Evolutionary conservation across 2,888 invertebrate species (phyloP).

Genomic region (Hemithea aestivaria): DNA sequence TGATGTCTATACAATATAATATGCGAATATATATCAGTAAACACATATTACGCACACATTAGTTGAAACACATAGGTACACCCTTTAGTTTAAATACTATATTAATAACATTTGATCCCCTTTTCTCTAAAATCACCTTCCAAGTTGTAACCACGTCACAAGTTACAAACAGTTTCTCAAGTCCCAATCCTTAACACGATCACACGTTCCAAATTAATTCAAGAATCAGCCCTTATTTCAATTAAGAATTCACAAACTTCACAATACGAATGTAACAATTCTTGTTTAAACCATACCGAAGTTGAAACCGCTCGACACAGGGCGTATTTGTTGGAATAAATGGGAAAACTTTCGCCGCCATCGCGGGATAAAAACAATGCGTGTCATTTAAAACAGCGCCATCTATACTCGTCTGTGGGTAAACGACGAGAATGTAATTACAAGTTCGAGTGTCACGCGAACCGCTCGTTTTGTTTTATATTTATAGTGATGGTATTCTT

Average conservation of each 20-base stretch:
- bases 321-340: constrained; percentile 47
- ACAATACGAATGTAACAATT: constrained; percentile 26
- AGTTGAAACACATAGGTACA: too few species aligned
- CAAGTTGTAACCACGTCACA: neutral
- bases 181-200: constrained; percentile 7
- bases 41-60: too few species aligned
- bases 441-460: constrained; percentile 40
- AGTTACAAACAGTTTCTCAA: constrained; percentile 3
- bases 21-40: too few species aligned
- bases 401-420: constrained; percentile 34
- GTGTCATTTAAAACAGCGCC: constrained; percentile 37
- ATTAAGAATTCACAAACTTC: constrained; percentile 29
- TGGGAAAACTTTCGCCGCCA: constrained; percentile 42
- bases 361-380: constrained; percentile 41
- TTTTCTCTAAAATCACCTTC: too few species aligned
- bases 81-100: too few species aligned
- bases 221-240: constrained; percentile 16
- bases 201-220: constrained; percentile 7
- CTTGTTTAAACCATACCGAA: constrained; percentile 24
- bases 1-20: too few species aligned
- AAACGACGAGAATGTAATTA: constrained; percentile 39
- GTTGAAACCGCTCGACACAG: constrained; percentile 35
- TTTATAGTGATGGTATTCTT: constrained; percentile 8
- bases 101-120: too few species aligned
- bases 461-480: constrained; percentile 31